phyloP scores from a whole-genome alignment of 2,113 vertebrate species.

The Pelmatolapia mariae region DNA sequence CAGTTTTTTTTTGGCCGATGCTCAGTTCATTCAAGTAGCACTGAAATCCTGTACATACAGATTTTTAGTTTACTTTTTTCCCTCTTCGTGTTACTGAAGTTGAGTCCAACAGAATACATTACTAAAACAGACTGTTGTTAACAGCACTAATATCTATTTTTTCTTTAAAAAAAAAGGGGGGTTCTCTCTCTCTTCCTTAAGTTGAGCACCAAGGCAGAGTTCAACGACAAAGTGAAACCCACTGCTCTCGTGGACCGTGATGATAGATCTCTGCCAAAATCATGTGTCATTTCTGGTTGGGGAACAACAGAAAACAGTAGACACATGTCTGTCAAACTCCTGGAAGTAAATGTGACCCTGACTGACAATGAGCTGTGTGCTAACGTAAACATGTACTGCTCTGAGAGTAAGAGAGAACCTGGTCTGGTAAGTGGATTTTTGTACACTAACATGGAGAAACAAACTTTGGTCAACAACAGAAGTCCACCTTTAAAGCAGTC shows the following conservation, averaged over 20 bases:
- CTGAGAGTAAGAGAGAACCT: rapidly evolving
- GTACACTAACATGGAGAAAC: rapidly evolving
- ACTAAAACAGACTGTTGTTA: background rate
- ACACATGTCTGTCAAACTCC: rapidly evolving
- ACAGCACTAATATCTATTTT: background rate
- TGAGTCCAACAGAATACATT: background rate
- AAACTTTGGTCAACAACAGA: background rate
- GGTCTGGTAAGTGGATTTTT: rapidly evolving
- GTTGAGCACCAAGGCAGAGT: constrained; percentile 61
- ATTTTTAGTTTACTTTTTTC: background rate
- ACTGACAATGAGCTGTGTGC: background rate
- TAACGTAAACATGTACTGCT: rapidly evolving
- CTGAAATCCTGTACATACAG: background rate
- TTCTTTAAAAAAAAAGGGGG: no score
- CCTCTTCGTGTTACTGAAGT: rapidly evolving
- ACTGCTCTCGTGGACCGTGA: background rate
- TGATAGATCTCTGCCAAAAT: background rate
- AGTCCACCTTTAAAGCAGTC: background rate
- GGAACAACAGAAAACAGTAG: background rate
- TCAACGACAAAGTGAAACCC: constrained; percentile 43
- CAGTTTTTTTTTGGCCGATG: rapidly evolving
- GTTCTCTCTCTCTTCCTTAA: constrained; percentile 8
- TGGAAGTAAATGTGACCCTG: background rate
- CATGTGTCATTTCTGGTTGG: constrained; percentile 76
- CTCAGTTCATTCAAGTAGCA: background rate